Evolutionary conservation across 2,797 vertebrate genomes (phyloP).

Genomic region (Smutsia gigantea): DNA sequence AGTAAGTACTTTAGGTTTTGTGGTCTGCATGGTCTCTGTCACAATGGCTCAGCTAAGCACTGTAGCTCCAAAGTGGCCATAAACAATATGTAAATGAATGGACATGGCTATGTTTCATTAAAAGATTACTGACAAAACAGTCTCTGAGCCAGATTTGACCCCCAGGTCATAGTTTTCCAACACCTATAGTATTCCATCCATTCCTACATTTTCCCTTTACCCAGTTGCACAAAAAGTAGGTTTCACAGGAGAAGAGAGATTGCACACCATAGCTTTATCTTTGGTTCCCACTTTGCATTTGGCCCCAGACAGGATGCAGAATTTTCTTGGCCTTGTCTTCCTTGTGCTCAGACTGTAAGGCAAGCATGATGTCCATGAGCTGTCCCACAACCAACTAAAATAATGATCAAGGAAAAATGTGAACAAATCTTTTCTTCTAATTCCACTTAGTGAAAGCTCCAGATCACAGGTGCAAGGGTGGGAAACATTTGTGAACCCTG

Average conservation of each 20-base stretch:
- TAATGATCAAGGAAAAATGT: neutral
- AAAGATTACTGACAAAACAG: slow-evolving; percentile 17
- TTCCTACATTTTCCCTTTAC: neutral
- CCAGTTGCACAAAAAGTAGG: neutral
- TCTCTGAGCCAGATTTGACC: neutral
- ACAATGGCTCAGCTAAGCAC: neutral
- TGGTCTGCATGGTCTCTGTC: neutral
- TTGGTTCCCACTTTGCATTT: slow-evolving; percentile 34
- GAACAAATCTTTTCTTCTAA: slow-evolving; percentile 25
- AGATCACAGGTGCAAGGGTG: neutral
- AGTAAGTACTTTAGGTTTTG: neutral
- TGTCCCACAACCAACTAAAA: slow-evolving; percentile 48
- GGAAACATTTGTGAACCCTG: neutral
- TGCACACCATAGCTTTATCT: neutral
- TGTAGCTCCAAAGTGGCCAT: neutral
- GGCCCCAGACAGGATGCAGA: neutral
- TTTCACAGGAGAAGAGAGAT: slow-evolving; percentile 10
- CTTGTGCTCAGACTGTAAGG: neutral
- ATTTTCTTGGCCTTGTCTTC: slow-evolving; percentile 8
- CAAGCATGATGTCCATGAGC: slow-evolving; percentile 13
- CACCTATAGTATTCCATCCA: neutral
- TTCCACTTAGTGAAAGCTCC: slow-evolving; percentile 3
- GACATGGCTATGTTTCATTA: neutral
- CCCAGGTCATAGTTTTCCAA: slow-evolving; percentile 2
- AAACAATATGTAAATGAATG: neutral